phyloP scores from a whole-genome alignment of 2,113 vertebrate species.

The Cyanocitta stelleri region DNA sequence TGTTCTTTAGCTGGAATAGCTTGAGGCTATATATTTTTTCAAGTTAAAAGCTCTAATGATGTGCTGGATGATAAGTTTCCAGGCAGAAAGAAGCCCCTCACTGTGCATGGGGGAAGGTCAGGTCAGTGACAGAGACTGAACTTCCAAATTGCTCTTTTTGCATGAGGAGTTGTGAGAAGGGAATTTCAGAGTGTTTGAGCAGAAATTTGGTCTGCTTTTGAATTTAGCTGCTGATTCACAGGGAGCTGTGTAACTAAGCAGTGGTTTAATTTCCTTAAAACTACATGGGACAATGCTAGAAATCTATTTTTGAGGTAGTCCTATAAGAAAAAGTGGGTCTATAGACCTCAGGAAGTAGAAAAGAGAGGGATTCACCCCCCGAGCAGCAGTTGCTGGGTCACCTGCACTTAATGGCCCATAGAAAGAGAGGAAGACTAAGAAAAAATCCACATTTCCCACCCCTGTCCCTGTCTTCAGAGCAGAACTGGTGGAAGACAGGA shows the following conservation, averaged over 20 bases:
- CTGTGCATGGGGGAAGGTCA: conserved; percentile 18
- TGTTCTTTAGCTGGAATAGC: conserved; percentile 39
- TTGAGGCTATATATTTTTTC: conserved; percentile 37
- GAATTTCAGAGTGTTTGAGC: not conserved
- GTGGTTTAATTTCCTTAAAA: not conserved
- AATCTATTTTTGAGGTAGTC: not conserved
- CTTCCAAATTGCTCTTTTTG: conserved; percentile 34
- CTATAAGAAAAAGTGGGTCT: not conserved
- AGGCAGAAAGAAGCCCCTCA: not conserved
- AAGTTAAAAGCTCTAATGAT: conserved; percentile 58
- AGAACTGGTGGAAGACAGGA: not conserved
- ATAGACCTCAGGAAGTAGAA: not conserved
- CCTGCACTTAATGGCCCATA: not conserved
- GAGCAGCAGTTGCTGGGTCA: not conserved
- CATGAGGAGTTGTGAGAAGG: conserved; percentile 28
- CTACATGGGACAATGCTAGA: not conserved
- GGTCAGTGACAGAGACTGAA: conserved; percentile 23
- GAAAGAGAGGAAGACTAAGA: not conserved
- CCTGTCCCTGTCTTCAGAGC: not conserved
- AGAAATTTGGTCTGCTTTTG: not conserved
- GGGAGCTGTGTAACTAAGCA: not conserved
- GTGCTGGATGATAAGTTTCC: conserved; percentile 40
- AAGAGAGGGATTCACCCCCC: not conserved
- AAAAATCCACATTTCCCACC: not conserved
- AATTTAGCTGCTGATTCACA: not conserved